These are phyloP conservation scores for Malurus cyaneus DNA, from an alignment of 2,113 vertebrate genomes.

Conservation along the genomic window DNA sequence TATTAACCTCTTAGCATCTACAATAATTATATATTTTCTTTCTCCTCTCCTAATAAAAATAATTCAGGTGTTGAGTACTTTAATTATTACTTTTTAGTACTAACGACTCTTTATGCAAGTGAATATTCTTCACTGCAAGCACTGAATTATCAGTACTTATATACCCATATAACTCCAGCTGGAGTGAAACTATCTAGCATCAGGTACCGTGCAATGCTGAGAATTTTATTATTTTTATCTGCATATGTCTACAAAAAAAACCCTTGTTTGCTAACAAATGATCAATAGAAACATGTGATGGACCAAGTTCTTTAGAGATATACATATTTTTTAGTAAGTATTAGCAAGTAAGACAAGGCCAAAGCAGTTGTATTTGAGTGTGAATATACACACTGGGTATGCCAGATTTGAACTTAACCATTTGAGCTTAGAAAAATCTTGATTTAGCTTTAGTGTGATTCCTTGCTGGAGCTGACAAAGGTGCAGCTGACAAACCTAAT, in stretches of 20 bases:
- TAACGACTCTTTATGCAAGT: not conserved
- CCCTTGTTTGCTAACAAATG: not conserved
- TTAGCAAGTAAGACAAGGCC: not conserved
- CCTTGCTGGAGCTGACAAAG: not conserved
- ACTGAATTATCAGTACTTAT: not conserved
- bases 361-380: not conserved
- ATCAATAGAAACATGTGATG: not conserved
- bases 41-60: not conserved
- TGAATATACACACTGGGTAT: not conserved
- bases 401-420: fast-evolving
- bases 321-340: not conserved
- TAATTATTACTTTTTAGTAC: not conserved
- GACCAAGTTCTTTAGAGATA: not conserved
- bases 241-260: not conserved
- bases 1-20: not conserved
- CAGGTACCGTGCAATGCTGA: not conserved
- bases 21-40: not conserved
- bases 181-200: not conserved
- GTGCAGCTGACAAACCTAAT: not conserved
- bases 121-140: not conserved
- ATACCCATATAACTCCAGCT: not conserved
- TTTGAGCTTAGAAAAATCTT: not conserved
- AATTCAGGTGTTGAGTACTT: not conserved
- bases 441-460: not conserved
- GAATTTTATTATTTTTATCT: not conserved